These are phyloP conservation scores for Luffia ferchaultella DNA, from an alignment of 2,888 invertebrate genomes.

Conservation along the genomic window DNA sequence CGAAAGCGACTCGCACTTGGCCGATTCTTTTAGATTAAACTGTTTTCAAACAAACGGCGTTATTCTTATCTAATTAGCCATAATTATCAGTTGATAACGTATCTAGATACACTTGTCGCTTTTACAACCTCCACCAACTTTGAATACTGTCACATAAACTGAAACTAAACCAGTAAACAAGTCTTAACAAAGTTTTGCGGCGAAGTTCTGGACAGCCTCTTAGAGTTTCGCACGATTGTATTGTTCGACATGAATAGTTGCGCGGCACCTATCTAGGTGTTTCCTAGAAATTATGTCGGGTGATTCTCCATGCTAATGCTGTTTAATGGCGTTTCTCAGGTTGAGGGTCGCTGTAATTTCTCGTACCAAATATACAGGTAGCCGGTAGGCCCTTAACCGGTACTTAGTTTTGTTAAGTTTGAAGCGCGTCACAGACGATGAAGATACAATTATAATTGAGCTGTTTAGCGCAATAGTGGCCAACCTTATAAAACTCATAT, in stretches of 20 bases:
- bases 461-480: too few species aligned
- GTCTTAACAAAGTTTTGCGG: slow-evolving; percentile 54
- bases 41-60: too few species aligned
- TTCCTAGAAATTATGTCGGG: background rate
- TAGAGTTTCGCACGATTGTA: slow-evolving; percentile 38
- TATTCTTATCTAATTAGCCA: too few species aligned
- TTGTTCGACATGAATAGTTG: slow-evolving; percentile 30
- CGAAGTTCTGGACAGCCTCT: slow-evolving; percentile 41
- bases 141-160: slow-evolving; percentile 45
- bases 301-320: background rate
- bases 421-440: too few species aligned
- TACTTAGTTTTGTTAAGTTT: too few species aligned
- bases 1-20: too few species aligned
- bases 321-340: background rate
- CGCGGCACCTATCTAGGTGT: background rate
- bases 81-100: too few species aligned
- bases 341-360: background rate
- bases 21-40: too few species aligned
- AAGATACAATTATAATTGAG: too few species aligned
- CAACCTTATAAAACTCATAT: too few species aligned
- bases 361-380: background rate
- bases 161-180: slow-evolving; percentile 49
- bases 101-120: too few species aligned
- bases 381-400: too few species aligned
- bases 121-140: slow-evolving; percentile 25